Conservation (phyloP, 2,797 vertebrate species). For the Anableps anableps region DNA sequence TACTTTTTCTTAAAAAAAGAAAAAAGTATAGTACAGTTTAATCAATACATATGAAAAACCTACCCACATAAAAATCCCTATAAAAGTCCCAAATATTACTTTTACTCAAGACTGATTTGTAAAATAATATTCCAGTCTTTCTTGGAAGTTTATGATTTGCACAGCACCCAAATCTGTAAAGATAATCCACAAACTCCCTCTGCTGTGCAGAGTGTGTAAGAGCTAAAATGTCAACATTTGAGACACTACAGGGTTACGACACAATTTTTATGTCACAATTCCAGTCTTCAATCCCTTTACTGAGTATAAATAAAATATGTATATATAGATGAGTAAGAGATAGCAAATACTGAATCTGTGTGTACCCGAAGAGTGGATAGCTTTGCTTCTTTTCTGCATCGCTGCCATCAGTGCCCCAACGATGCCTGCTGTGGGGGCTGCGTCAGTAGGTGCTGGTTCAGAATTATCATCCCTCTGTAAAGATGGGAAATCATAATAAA, state of each 20-base stretch:
- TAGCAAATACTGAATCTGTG: slow-evolving; percentile 28
- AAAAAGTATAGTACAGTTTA: too few species aligned
- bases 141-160: not conserved
- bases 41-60: not conserved
- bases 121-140: not conserved
- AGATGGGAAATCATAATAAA: slow-evolving; percentile 31
- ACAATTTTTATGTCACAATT: not conserved
- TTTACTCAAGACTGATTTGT: not conserved
- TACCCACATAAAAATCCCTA: not conserved
- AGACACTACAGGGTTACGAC: not conserved
- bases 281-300: not conserved
- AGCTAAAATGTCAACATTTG: not conserved
- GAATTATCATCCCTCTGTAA: slow-evolving; percentile 86
- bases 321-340: too few species aligned
- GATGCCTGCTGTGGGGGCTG: slow-evolving; percentile 90
- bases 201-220: not conserved
- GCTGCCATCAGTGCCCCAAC: slow-evolving; percentile 97
- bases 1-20: too few species aligned
- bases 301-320: not conserved
- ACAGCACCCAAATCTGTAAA: not conserved
- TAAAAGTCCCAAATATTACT: not conserved
- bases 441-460: slow-evolving; percentile 81
- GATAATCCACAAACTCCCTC: not conserved
- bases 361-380: slow-evolving; percentile 93
- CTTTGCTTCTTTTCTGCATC: slow-evolving; percentile 98